phyloP scores from a whole-genome alignment of 2,797 vertebrate species.

The Peromyscus aztecus region DNA sequence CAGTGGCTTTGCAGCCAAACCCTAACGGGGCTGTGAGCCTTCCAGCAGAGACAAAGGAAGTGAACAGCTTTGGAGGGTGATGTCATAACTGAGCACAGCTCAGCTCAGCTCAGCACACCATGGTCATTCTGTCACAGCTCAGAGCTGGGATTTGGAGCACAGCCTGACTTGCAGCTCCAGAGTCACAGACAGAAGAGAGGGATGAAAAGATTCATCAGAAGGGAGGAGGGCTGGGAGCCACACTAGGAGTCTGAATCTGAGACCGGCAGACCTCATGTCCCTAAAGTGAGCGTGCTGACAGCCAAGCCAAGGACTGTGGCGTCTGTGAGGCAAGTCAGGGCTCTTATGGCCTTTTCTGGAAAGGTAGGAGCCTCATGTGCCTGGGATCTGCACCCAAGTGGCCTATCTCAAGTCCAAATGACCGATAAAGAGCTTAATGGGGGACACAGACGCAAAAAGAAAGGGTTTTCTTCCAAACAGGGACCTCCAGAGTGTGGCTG shows the following conservation, averaged over 20 bases:
- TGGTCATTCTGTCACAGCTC: constrained; percentile 87
- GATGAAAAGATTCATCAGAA: not conserved
- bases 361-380: not conserved
- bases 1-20: constrained; percentile 87
- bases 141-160: constrained; percentile 83
- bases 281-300: not conserved
- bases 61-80: constrained; percentile 83
- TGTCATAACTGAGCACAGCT: constrained; percentile 86
- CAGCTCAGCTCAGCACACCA: constrained; percentile 85
- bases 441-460: not conserved
- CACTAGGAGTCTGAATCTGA: not conserved
- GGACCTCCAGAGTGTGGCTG: not conserved
- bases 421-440: not conserved
- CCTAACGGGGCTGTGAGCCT: constrained; percentile 83
- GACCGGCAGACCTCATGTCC: not conserved
- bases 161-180: not conserved
- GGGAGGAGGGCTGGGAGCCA: not conserved
- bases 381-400: not conserved
- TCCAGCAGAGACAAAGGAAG: constrained; percentile 83
- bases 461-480: not conserved
- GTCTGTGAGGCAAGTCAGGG: not conserved
- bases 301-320: fast-evolving
- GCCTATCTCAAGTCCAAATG: not conserved
- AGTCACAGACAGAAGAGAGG: constrained; percentile 67
- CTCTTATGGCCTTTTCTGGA: not conserved